Evolutionary conservation across 2,888 invertebrate species (phyloP).

Genomic region (Diogma glabrata): DNA sequence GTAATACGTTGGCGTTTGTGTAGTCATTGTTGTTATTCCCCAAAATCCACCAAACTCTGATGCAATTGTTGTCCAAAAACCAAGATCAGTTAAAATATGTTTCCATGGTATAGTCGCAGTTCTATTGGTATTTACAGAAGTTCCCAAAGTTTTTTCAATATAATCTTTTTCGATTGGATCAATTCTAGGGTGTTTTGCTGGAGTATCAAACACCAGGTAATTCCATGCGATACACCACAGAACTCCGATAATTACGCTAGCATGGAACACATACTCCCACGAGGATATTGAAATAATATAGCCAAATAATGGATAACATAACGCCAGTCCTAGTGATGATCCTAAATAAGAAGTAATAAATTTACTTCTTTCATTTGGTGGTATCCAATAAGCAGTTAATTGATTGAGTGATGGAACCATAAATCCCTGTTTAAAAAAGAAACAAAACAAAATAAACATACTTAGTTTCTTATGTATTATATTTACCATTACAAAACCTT

Average conservation of each 20-base stretch:
- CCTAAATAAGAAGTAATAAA: conserved; percentile 52
- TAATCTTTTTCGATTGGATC: conserved; percentile 43
- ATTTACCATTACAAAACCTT: conserved; percentile 58
- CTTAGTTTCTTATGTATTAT: neutral
- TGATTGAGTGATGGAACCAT: conserved; percentile 71
- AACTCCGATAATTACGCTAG: conserved; percentile 46
- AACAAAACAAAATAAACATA: too few species aligned
- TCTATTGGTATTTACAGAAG: conserved; percentile 28
- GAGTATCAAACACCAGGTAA: conserved; percentile 49
- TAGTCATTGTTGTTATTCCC: conserved; percentile 58
- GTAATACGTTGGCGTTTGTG: conserved; percentile 59
- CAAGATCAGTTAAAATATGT: conserved; percentile 43
- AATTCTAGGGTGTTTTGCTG: conserved; percentile 53
- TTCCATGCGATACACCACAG: conserved; percentile 56
- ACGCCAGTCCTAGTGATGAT: conserved; percentile 52
- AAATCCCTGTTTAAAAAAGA: conserved; percentile 42
- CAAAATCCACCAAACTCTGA: conserved; percentile 56
- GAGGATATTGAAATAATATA: conserved; percentile 49
- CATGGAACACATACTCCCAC: conserved; percentile 62
- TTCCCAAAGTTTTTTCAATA: conserved; percentile 44
- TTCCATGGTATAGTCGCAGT: conserved; percentile 46
- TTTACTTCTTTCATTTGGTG: conserved; percentile 66
- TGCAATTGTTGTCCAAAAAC: conserved; percentile 51
- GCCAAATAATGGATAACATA: conserved; percentile 60
- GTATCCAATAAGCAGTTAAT: conserved; percentile 71